Evolutionary conservation across 2,113 vertebrate species (phyloP).

Genomic region (Barnardius zonarius): DNA sequence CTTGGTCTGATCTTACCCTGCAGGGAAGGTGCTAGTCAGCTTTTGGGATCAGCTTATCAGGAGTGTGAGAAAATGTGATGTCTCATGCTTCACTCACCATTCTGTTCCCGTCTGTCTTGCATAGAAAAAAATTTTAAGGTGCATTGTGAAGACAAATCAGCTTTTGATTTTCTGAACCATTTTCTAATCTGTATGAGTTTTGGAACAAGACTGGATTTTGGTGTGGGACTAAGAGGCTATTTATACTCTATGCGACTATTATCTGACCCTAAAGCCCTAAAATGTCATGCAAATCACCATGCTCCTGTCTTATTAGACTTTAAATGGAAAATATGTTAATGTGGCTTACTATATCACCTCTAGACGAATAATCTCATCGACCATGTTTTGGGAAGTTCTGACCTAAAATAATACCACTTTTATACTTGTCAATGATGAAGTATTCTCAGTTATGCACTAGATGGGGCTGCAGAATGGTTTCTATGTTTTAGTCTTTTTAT

Average conservation of each 20-base stretch:
- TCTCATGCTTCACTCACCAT: accelerated
- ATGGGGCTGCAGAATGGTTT: conserved; percentile 72
- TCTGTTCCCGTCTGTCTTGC: not conserved
- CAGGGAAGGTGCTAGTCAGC: not conserved
- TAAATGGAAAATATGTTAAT: not conserved
- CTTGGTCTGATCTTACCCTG: not conserved
- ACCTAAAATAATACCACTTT: not conserved
- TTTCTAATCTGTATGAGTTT: not conserved
- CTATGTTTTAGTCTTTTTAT: not conserved
- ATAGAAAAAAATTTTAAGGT: not conserved
- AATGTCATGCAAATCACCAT: not conserved
- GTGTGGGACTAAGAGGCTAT: not conserved
- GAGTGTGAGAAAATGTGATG: not conserved
- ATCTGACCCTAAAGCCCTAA: not conserved
- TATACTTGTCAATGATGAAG: not conserved
- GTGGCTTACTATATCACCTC: not conserved
- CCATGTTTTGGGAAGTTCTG: not conserved
- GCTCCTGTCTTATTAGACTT: not conserved
- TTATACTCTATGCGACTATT: not conserved
- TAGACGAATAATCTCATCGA: not conserved
- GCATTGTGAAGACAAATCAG: not conserved
- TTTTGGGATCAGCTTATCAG: not conserved
- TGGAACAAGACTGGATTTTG: not conserved
- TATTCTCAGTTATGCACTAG: conserved; percentile 70
- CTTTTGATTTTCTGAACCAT: not conserved